Evolutionary conservation across 2,888 invertebrate genomes (phyloP), one percentile per base, ranked within the genome.

Genomic region (Hypomecis punctinalis): DNA sequence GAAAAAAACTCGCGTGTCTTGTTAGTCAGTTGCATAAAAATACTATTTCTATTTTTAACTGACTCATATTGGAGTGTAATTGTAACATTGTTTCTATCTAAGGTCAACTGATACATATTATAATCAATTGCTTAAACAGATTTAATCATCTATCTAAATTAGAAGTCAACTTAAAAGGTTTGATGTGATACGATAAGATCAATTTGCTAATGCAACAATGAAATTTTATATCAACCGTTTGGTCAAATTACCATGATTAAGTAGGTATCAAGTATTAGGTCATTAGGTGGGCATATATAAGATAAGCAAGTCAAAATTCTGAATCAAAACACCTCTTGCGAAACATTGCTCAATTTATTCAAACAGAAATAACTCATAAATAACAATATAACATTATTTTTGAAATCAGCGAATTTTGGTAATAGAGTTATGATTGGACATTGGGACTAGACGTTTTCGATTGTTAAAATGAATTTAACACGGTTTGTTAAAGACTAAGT

Each of bases 401-500:
- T 46, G 37, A 33, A 61, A 58, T 49, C 36, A 48, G 46, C 39
- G 37, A 46, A 60, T 57, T 71, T 47, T 8, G 47, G 63, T 54
- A 35, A 74, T 53, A 67, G 63, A 57, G 42, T 39, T 43, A 56
- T 62, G 47, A 63, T 66, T 61, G 64, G 49, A 66, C n/a, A 63
- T 68, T 51, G 61, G 74, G 83, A 85, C 83, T 84, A 86, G 84
- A 82, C 43, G 63, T 58, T 60, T 33, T 43, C 46, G 42, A 40
- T n/a, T 54, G 1, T 45, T 8, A 62, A 45, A 23, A 51, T 42
- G 48, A 39, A n/a, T 43, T 80, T 83, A 83, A 76, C 86, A 84
- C 40, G 83, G 79, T 67, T 81, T 78, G 73, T 82, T 80, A 9
- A 91, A 74, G 10, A 93, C 69, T 52, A 93, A 83, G 68, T 91